phyloP scores from a whole-genome alignment of 2,113 vertebrate genomes.

The Cinclus cinclus region DNA sequence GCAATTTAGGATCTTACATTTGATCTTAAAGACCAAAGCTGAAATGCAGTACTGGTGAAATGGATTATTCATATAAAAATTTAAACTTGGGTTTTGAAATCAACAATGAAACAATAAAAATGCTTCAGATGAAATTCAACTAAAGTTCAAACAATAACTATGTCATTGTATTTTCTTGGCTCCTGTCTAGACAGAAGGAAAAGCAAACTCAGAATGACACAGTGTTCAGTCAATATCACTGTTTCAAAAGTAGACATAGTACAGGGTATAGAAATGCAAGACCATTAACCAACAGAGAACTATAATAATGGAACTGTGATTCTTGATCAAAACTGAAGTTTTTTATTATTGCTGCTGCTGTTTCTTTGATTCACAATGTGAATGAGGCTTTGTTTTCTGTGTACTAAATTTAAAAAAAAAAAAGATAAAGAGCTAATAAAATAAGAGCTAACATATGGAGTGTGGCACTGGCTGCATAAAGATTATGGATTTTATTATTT shows the following conservation, averaged over 20 bases:
- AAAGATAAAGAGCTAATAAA: conserved; percentile 37
- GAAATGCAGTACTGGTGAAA: neutral
- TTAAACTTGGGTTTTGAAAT: neutral
- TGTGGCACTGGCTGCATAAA: conserved; percentile 37
- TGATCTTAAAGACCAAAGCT: neutral
- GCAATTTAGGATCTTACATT: neutral
- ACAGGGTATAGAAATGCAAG: neutral
- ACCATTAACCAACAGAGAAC: neutral
- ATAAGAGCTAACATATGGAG: conserved; percentile 47
- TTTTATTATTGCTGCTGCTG: neutral
- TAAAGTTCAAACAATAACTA: neutral
- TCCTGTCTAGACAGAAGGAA: neutral
- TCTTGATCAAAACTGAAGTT: conserved; percentile 33
- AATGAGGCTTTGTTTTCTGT: conserved; percentile 21
- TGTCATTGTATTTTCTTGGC: neutral
- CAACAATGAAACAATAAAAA: neutral
- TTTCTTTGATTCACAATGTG: conserved; percentile 10
- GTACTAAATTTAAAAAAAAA: neutral
- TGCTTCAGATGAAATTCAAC: neutral
- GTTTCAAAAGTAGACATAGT: neutral
- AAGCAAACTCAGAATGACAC: neutral
- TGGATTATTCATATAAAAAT: neutral
- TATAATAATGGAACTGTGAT: neutral
- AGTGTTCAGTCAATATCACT: neutral
- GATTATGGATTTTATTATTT: conserved; percentile 61